Evolutionary conservation across 2,113 vertebrate species (phyloP), one percentile per base, ranked within the genome.

Genomic region (Gavialis gangeticus): DNA sequence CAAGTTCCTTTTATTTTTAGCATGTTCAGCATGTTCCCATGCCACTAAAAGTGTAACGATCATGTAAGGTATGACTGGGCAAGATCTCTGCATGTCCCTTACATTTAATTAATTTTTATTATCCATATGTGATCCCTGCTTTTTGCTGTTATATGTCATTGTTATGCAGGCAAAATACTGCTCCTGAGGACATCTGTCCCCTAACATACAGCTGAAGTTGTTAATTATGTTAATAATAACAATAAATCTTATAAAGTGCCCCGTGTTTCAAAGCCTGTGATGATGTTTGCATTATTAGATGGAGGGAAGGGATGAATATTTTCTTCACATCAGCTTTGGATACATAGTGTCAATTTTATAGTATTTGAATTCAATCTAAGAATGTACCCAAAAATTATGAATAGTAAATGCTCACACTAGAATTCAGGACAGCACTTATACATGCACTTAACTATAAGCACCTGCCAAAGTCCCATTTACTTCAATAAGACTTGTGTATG

Each of bases 191-290:
- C 81, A 78, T 67, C n/a, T 87, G 18, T 30, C 14, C 9, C 17
- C 22, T 55, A 75, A 59, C 34, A 27, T 66, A 82, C 3, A 78
- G 17, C 46, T 89, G 79, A 79, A 93, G 87, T 58, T 85, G 73
- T 63, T 91, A 24, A 24, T 76, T 92, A 71, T 85, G 18, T 79
- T 87, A 87, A 93, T 78, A 91, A 57, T 59, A 87, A 55, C 12
- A 89, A 87, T 90, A 78, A 87, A 78, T 89, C 54, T 94, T 76
- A 19, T 12, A 25, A 85, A 92, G 67, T 78, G 56, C 21, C 22
- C 58, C 21, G 58, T 85, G 25, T 63, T 90, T 87, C 76, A 91
- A 77, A 84, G 87, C 57, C 66, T 75, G 15, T 59, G 58, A 90
- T 0, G 8, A 67, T 71, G 85, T 37, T 73, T 64, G 22, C 4